Percentiles rank a stretch among this genome's conserved stretches.
Conservation (phyloP, 2,113 vertebrate genomes). For the Heterotis niloticus region DNA sequence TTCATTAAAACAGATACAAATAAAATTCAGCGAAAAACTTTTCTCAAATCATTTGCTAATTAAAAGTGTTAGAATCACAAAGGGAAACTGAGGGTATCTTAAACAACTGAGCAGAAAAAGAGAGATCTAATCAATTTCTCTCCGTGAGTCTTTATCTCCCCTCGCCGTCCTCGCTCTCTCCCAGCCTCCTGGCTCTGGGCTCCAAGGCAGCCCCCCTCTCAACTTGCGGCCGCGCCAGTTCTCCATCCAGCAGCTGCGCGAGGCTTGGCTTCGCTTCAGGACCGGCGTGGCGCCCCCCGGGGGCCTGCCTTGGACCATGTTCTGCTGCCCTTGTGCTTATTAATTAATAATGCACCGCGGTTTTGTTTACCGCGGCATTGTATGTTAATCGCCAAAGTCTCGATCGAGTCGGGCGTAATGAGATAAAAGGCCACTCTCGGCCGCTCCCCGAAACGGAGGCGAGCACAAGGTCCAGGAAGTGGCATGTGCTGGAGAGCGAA, state of each 20-base stretch:
- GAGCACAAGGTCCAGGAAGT: neutral
- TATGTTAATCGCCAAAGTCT: constrained; percentile 47
- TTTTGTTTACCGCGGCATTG: constrained; percentile 55
- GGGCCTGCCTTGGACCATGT: constrained; percentile 47
- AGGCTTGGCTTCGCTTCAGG: constrained; percentile 55
- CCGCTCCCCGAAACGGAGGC: neutral
- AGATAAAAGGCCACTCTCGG: constrained; percentile 9
- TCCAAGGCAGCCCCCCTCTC: constrained; percentile 18
- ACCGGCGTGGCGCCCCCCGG: constrained; percentile 52
- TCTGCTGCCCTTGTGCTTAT: constrained; percentile 48
- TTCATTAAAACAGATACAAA: constrained; percentile 64
- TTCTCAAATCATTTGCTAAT: constrained; percentile 35
- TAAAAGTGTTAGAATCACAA: constrained; percentile 68
- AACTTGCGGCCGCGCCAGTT: constrained; percentile 49
- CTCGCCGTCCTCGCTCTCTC: constrained; percentile 1
- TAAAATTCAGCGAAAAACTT: constrained; percentile 51
- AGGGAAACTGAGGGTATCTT: constrained; percentile 58
- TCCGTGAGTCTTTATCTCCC: constrained; percentile 10
- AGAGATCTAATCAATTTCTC: constrained; percentile 50
- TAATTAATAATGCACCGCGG: constrained; percentile 58
- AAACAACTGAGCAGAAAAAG: constrained; percentile 66
- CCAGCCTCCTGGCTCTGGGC: constrained; percentile 20
- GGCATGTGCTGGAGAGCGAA: neutral
- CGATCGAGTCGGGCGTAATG: constrained; percentile 26
- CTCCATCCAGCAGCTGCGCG: constrained; percentile 65